These are phyloP conservation scores for Oryctes rhinoceros DNA, from an alignment of 1,140 invertebrate species.

Conservation along the genomic window DNA sequence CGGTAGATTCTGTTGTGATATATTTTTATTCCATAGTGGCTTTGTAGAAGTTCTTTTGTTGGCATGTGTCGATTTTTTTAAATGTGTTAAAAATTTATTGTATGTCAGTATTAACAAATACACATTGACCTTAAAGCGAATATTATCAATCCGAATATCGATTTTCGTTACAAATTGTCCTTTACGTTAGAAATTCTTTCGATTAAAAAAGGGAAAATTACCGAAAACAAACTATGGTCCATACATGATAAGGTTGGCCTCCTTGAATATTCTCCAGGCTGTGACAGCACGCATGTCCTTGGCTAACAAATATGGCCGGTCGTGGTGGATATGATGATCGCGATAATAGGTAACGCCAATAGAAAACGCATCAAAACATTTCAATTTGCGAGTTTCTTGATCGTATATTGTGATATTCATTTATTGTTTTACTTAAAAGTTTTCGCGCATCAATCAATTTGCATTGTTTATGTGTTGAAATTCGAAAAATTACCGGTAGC, in stretches of 20 bases:
- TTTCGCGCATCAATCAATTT: slow-evolving; percentile 2
- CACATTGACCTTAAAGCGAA: slow-evolving; percentile 15
- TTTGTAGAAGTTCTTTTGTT: slow-evolving; percentile 31
- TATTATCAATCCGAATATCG: neutral
- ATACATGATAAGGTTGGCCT: slow-evolving; percentile 45
- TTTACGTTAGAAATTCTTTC: slow-evolving; percentile 2
- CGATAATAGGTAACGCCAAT: slow-evolving; percentile 58
- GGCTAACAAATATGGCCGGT: slow-evolving; percentile 59
- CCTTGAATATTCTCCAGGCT: slow-evolving; percentile 43
- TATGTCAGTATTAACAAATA: slow-evolving; percentile 21
- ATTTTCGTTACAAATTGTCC: slow-evolving; percentile 2
- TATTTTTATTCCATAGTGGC: slow-evolving; percentile 21
- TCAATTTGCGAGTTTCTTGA: slow-evolving; percentile 32
- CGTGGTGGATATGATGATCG: slow-evolving; percentile 59
- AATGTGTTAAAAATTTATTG: slow-evolving; percentile 34
- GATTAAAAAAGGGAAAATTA: neutral
- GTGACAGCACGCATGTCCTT: slow-evolving; percentile 48
- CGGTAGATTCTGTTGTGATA: neutral
- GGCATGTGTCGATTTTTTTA: slow-evolving; percentile 22
- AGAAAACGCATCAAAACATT: slow-evolving; percentile 44
- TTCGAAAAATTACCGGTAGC: slow-evolving; percentile 37
- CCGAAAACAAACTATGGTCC: slow-evolving; percentile 39
- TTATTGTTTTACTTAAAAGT: slow-evolving; percentile 23
- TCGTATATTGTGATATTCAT: slow-evolving; percentile 17
- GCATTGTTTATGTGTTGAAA: slow-evolving; percentile 25